Base-by-base conservation (phyloP, 1,140 invertebrate species). In the Panulirus ornatus region DNA sequence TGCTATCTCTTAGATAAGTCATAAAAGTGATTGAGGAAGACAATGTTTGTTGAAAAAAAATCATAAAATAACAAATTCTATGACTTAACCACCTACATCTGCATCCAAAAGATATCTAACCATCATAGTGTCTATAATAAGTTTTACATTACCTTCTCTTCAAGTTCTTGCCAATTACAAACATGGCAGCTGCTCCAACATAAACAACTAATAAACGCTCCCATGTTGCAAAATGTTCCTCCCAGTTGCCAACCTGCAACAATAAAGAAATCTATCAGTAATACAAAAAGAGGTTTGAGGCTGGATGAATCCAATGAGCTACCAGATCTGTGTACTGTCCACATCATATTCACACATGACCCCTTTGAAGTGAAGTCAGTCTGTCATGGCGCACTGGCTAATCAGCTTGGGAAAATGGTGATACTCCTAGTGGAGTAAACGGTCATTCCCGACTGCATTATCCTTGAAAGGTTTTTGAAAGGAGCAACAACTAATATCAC, bases 121-220 rank as follows among this genome's bases (percentile, higher is more conserved):
- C 40, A 36, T 63, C 58, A 36, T 14, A 84, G 42, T 34, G 36
- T 58, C 47, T 44, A 47, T 63, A 78, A n/a, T 40, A 44, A 44
- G 11, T 44, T 91, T 58, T 73, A 22, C 86, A 90, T 91, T 94
- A 96, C 96, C 96, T 96, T 93, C 96, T 97, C 93, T 99, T 98
- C 19, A 99, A 94, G 76, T 96, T 94, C 93, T 98, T 99, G 5
- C 97, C 96, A 92, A 99, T 97, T 0, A 98, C 93, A 95, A 96
- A 99, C 99, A 99, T 99, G 1, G 97, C 98, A 34, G 95, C 94
- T 0, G 99, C 97, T 42, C 99, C 99, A 1, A 98, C 96, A 93
- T 99, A 98, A n/a, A 99, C 96, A 93, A 99, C 97, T 40, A 99
- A 93, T 36, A 95, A 94, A 92, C 97, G 95, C 94, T 99, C 98